These are phyloP conservation scores for Paracanthobrama guichenoti DNA, from an alignment of 2,113 vertebrate genomes.

Conservation along the genomic window DNA sequence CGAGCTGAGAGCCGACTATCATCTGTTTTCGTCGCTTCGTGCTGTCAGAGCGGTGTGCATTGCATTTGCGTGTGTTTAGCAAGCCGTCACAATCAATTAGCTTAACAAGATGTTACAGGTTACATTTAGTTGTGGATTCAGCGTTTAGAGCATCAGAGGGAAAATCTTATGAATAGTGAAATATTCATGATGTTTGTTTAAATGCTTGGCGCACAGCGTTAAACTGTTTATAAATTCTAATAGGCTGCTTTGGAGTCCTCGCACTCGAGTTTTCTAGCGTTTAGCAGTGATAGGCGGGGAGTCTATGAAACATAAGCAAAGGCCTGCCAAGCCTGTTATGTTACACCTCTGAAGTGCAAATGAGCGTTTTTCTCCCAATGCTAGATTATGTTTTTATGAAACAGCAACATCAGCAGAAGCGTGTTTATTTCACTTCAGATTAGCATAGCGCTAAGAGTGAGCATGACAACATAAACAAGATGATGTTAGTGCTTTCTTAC, in stretches of 20 bases:
- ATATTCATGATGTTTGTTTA: conserved; percentile 81
- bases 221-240: conserved; percentile 79
- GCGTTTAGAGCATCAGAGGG: conserved; percentile 63
- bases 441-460: conserved; percentile 47
- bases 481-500: not conserved
- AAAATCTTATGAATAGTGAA: conserved; percentile 72
- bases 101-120: conserved; percentile 54
- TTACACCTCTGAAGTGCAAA: conserved; percentile 78
- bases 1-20: conserved; percentile 16
- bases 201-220: conserved; percentile 68
- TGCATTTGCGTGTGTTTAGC: conserved; percentile 59
- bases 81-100: conserved; percentile 76
- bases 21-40: conserved; percentile 24
- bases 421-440: conserved; percentile 67
- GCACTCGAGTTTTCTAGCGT: conserved; percentile 69
- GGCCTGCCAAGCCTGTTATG: conserved; percentile 69
- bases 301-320: conserved; percentile 70
- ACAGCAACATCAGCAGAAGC: conserved; percentile 45
- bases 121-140: conserved; percentile 66
- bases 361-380: conserved; percentile 67
- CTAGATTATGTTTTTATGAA: conserved; percentile 57
- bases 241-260: conserved; percentile 69
- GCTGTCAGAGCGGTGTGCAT: conserved; percentile 28
- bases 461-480: conserved; percentile 4
- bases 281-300: conserved; percentile 68